Base-by-base conservation (phyloP, 2,888 invertebrate genomes). In the Desoria tigrina region DNA sequence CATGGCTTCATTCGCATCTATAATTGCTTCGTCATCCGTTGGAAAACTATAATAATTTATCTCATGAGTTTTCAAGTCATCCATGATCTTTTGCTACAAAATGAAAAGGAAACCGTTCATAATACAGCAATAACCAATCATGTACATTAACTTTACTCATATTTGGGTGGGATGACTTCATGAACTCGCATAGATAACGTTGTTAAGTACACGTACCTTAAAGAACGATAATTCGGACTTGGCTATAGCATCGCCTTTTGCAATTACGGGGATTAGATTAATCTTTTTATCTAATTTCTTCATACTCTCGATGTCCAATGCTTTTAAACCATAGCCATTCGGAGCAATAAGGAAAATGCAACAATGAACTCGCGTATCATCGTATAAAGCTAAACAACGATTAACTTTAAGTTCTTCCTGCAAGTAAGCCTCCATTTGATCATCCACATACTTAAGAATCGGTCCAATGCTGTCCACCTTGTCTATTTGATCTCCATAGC, bases 401-500 rank as follows among this genome's bases (percentile, higher is more conserved):
- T 82, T 82, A 61, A 85, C 83, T 79, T 85, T 85, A 66, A 85
- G 77, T 75, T 86, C 86, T 74, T 83, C 84, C 78, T 83, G 80
- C 7, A 84, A 79, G 77, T 82, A 85, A 26, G 79, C 78, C 74
- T 86, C 85, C 79, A 84, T 86, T 78, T 86, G 84, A 23, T 78
- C 77, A 76, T 86, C 83, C 66, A 86, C 84, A 78, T 84, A 85
- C 68, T 85, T 83, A 18, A 84, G 83, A 63, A 85, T 84, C 3
- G 84, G 80, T 75, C 83, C 82, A 76, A 83, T 83, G 75, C 84
- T 84, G 77, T 84, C 83, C 64, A 84, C 83, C 77, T 85, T 85
- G 78, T 85, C 84, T 42, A 86, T 81, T 76, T 86, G 85, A 78
- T 86, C 85, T n/a, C 85, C 85, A 74, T 84, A 85, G 1, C 84